These are phyloP conservation scores for Eurystomus gularis DNA, from an alignment of 2,113 vertebrate species.

Conservation along the genomic window DNA sequence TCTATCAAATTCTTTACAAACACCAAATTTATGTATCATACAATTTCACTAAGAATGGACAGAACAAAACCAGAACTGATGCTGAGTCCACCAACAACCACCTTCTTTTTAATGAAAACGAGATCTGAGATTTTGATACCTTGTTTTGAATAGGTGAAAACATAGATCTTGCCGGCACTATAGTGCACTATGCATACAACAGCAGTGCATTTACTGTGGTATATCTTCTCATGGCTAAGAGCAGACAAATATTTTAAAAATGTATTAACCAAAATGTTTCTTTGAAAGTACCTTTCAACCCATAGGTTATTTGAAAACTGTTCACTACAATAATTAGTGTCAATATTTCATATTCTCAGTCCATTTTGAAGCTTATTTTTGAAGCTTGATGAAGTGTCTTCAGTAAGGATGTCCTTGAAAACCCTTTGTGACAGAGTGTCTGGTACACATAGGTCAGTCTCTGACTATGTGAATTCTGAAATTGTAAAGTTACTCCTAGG, in stretches of 20 bases:
- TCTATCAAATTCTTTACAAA: background rate
- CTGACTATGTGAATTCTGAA: background rate
- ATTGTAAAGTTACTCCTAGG: background rate
- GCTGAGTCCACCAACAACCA: background rate
- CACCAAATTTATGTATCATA: background rate
- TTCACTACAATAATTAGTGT: background rate
- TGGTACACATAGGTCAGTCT: background rate
- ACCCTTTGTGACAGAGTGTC: background rate
- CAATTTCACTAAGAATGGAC: background rate
- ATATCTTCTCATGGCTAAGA: background rate
- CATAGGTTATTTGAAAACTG: background rate
- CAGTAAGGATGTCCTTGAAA: background rate
- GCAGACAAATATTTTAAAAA: background rate
- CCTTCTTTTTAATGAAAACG: background rate
- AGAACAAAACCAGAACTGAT: background rate
- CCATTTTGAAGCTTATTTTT: background rate
- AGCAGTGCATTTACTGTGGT: background rate
- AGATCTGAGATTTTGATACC: background rate
- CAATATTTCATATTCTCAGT: background rate
- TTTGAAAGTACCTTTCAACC: background rate
- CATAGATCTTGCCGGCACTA: background rate
- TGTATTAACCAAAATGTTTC: background rate
- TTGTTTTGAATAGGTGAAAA: background rate
- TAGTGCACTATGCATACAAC: background rate
- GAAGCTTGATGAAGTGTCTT: background rate